phyloP scores from a whole-genome alignment of 2,797 vertebrate genomes.

The Anisognathus igniventris region DNA sequence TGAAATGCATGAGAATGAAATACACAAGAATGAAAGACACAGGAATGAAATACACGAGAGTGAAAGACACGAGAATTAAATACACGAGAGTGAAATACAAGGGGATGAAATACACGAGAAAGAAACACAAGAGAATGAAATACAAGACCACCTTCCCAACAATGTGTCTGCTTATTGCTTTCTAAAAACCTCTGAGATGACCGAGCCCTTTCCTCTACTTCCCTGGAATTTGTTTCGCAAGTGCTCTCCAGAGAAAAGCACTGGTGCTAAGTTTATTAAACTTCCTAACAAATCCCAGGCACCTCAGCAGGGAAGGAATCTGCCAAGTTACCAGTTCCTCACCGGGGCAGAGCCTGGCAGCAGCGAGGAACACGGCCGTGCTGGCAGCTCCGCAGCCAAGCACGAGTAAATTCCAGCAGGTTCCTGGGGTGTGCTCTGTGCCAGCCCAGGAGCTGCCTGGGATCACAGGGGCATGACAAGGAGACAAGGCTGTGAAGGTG shows the following conservation, averaged over 20 bases:
- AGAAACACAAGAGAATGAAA: neutral
- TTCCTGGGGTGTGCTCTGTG: neutral
- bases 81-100: neutral
- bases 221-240: neutral
- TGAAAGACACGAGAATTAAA: neutral
- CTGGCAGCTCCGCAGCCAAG: neutral
- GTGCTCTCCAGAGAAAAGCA: neutral
- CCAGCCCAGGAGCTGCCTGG: neutral
- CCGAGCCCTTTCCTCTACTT: neutral
- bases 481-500: neutral
- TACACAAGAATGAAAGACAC: neutral
- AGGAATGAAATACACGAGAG: neutral
- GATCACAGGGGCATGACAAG: neutral
- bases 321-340: neutral
- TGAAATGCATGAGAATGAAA: neutral
- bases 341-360: fast-evolving
- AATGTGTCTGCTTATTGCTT: neutral
- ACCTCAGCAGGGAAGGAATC: neutral
- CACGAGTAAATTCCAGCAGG: neutral
- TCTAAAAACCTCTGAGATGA: neutral
- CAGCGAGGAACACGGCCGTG: fast-evolving
- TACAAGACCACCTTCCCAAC: neutral
- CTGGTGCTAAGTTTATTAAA: neutral
- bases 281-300: neutral
- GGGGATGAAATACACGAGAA: neutral